phyloP scores from a whole-genome alignment of 2,113 vertebrate species.

The Hemiprocne comata region DNA sequence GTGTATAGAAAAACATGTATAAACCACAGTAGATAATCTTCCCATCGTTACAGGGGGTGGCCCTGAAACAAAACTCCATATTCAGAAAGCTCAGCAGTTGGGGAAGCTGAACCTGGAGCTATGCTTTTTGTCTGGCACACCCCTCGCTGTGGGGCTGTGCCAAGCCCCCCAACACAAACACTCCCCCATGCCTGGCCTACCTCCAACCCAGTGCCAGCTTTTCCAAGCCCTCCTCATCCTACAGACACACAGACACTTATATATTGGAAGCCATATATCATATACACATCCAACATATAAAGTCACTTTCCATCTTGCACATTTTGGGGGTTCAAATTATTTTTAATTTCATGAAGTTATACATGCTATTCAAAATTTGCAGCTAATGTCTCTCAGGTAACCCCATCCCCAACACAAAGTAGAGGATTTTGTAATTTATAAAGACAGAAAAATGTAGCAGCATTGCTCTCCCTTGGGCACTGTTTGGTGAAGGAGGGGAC shows the following conservation, averaged over 20 bases:
- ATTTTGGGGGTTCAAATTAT: not conserved
- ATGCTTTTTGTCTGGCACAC: not conserved
- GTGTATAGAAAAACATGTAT: not conserved
- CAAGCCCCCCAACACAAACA: not conserved
- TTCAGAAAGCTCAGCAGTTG: not conserved
- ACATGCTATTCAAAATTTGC: not conserved
- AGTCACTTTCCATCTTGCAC: not conserved
- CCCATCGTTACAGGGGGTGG: not conserved
- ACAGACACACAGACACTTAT: not conserved
- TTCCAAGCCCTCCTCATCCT: not conserved
- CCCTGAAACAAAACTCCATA: not conserved
- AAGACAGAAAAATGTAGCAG: not conserved
- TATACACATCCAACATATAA: not conserved
- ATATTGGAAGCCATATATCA: not conserved
- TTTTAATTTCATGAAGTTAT: not conserved
- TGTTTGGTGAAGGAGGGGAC: not conserved
- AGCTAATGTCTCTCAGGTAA: not conserved
- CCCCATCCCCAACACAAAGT: not conserved
- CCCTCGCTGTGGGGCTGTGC: not conserved
- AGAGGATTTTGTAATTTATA: not conserved
- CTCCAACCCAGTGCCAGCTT: not conserved
- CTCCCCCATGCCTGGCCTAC: rapidly evolving
- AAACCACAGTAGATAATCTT: not conserved
- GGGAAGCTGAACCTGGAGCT: not conserved
- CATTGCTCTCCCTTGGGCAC: not conserved